Conservation (phyloP, 92 coral and sea anemone genomes). For the Paramuricea clavata region DNA sequence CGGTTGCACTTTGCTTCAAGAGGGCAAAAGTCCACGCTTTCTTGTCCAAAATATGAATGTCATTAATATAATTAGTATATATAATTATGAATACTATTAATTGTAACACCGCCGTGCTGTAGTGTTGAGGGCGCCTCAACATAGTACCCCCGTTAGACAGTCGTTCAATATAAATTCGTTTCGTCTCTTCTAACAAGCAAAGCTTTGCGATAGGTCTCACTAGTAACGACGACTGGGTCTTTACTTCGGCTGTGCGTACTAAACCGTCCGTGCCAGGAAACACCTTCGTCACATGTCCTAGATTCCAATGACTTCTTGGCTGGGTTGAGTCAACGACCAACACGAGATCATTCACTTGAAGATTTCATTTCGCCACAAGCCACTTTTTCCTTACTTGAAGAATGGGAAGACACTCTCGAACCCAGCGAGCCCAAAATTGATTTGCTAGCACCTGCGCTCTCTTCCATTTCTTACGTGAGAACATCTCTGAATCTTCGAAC, state of each 20-base stretch:
- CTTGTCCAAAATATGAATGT: too few species aligned
- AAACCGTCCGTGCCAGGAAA: background rate
- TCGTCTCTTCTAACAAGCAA: background rate
- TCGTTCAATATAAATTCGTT: background rate
- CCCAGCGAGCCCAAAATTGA: background rate
- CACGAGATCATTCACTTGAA: background rate
- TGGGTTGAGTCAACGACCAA: background rate
- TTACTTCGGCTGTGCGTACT: background rate
- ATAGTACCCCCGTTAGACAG: background rate
- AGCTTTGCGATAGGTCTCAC: background rate
- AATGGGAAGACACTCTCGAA: background rate
- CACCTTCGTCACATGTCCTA: background rate
- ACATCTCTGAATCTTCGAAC: background rate
- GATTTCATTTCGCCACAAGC: background rate
- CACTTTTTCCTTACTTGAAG: slow-evolving; percentile 17
- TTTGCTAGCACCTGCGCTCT: background rate
- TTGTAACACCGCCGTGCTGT: too few species aligned
- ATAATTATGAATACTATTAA: too few species aligned
- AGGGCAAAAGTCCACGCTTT: too few species aligned
- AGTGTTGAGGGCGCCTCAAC: background rate
- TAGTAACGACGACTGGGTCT: background rate
- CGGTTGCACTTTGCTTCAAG: too few species aligned
- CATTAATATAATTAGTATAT: too few species aligned
- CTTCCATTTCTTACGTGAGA: background rate
- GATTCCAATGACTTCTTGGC: slow-evolving; percentile 20